Conservation (phyloP, 2,113 vertebrate species). For the Chaetura pelagica region DNA sequence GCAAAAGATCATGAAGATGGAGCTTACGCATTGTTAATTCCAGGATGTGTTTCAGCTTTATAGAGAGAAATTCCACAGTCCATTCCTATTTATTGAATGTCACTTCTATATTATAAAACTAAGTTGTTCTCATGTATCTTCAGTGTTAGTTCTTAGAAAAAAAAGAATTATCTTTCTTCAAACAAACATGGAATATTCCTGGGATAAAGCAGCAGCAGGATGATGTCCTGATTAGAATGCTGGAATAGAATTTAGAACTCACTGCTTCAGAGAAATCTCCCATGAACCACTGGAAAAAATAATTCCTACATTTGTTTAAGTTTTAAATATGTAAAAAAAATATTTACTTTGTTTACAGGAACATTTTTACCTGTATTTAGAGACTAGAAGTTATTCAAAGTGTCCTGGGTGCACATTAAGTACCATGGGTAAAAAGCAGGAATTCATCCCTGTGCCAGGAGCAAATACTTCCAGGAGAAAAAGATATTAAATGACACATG, state of each 20-base stretch:
- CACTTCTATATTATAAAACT: not conserved
- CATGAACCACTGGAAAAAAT: not conserved
- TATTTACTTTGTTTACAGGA: not conserved
- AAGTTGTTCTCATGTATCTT: not conserved
- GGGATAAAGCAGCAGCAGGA: not conserved
- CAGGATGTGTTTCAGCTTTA: not conserved
- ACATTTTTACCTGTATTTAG: not conserved
- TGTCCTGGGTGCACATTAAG: not conserved
- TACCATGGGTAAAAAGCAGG: not conserved
- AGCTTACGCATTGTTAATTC: not conserved
- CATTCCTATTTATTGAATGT: not conserved
- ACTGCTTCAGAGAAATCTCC: not conserved
- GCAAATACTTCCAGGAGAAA: not conserved
- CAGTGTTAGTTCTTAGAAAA: not conserved
- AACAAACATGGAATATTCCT: not conserved
- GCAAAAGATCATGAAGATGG: not conserved
- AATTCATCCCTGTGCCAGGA: not conserved
- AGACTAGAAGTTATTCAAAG: not conserved
- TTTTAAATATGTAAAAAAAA: not conserved
- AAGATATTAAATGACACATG: not conserved
- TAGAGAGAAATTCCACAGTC: not conserved
- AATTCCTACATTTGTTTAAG: not conserved
- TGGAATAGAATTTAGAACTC: not conserved
- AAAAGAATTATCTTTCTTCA: not conserved
- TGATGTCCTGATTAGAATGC: not conserved